Conservation (phyloP, 2,113 vertebrate species). For the Aptenodytes patagonicus region DNA sequence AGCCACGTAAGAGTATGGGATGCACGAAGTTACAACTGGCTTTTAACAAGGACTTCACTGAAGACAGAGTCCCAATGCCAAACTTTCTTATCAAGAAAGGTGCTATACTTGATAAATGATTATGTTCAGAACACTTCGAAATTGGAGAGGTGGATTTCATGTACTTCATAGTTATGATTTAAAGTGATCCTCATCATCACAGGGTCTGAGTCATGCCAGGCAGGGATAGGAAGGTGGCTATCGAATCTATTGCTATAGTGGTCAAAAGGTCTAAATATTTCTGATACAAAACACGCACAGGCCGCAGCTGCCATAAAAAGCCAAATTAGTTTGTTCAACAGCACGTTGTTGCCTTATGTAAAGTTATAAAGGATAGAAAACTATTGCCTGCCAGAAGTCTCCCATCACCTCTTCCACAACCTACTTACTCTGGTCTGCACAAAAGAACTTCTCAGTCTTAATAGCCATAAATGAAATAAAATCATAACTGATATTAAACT, state of each 20-base stretch:
- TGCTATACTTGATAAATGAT: neutral
- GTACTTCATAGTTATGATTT: neutral
- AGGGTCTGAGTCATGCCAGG: neutral
- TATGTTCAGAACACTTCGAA: neutral
- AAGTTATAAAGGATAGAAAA: neutral
- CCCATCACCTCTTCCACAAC: neutral
- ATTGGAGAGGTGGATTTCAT: neutral
- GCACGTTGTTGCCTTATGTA: neutral
- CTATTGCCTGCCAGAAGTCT: neutral
- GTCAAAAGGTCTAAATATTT: neutral
- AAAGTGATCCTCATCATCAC: neutral
- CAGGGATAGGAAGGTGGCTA: neutral
- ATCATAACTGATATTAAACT: neutral
- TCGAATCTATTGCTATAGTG: neutral
- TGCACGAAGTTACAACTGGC: neutral
- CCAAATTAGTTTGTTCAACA: neutral
- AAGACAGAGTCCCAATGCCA: neutral
- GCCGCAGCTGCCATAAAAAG: neutral
- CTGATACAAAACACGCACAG: neutral
- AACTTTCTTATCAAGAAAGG: neutral
- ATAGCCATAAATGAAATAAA: neutral
- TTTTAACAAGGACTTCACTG: neutral
- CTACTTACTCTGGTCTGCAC: neutral
- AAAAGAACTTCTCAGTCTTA: neutral
- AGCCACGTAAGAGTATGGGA: neutral